These are phyloP conservation scores for Ptychochromis oligacanthus DNA, from an alignment of 2,113 vertebrate genomes.

Conservation along the genomic window DNA sequence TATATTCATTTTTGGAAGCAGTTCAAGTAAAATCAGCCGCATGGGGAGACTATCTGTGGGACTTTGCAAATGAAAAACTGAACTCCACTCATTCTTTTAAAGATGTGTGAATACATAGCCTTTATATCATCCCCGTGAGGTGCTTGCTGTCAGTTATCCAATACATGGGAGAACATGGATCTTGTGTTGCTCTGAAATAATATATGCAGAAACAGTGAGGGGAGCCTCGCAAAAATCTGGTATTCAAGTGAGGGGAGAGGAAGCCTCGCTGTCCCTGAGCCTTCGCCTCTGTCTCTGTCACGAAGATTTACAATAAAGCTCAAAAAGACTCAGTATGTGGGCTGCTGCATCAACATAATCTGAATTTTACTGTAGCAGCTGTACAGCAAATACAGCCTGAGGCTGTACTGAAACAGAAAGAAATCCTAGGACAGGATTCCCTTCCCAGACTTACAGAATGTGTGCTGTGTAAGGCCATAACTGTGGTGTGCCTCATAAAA, in stretches of 20 bases:
- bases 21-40: slow-evolving; percentile 36
- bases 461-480: not conserved
- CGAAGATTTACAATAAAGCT: slow-evolving; percentile 57
- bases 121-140: not conserved
- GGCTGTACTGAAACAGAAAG: not conserved
- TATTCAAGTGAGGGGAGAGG: slow-evolving; percentile 38
- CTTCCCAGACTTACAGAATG: not conserved
- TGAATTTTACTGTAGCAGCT: slow-evolving; percentile 55
- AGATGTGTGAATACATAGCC: not conserved
- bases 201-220: slow-evolving; percentile 15
- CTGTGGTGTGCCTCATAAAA: slow-evolving; percentile 1
- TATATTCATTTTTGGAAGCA: slow-evolving; percentile 45
- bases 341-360: slow-evolving; percentile 67
- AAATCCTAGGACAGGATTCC: not conserved
- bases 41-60: slow-evolving; percentile 8
- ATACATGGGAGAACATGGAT: not conserved
- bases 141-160: not conserved
- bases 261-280: slow-evolving; percentile 40
- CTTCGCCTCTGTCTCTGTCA: slow-evolving; percentile 58
- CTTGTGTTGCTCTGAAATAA: not conserved
- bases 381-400: slow-evolving; percentile 24
- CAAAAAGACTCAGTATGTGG: slow-evolving; percentile 52
- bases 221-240: slow-evolving; percentile 29
- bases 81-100: slow-evolving; percentile 18
- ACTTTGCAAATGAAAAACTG: slow-evolving; percentile 10